A percentile compares a stretch with the other conserved stretches of the same genome.
Conservation (phyloP, 2,113 vertebrate genomes). For the Anser cygnoides region DNA sequence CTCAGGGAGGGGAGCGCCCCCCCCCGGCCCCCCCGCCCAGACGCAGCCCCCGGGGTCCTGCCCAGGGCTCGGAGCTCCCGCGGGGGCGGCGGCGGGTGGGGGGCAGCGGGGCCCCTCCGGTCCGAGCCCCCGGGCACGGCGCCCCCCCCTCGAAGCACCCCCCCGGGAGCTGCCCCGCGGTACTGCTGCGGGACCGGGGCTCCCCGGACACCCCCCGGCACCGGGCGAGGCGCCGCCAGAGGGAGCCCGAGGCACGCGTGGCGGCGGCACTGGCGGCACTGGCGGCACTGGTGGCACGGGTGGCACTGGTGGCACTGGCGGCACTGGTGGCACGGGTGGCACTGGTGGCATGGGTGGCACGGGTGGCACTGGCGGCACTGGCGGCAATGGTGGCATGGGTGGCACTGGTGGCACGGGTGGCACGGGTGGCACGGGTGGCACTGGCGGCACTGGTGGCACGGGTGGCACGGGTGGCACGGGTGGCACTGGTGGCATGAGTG, state of each 20-base stretch:
- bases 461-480: too few species aligned
- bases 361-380: neutral
- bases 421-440: neutral
- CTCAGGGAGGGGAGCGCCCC: too few species aligned
- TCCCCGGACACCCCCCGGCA: neutral
- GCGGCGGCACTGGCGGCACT: neutral
- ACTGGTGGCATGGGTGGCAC: neutral
- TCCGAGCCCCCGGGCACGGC: accelerated
- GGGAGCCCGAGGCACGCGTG: neutral
- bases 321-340: too few species aligned
- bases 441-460: neutral
- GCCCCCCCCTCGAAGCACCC: too few species aligned
- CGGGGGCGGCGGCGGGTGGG: neutral
- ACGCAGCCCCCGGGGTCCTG: neutral
- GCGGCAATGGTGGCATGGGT: neutral
- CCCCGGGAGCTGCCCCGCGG: neutral
- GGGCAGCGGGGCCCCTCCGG: neutral
- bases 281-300: neutral
- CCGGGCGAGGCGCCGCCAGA: neutral
- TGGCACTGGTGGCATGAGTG: too few species aligned
- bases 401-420: neutral
- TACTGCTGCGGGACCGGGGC: neutral
- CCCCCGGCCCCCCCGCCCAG: neutral
- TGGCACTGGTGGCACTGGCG: too few species aligned
- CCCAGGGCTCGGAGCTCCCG: neutral